Evolutionary conservation across 2,888 invertebrate species (phyloP).

Genomic region (Metallyticus violacea): DNA sequence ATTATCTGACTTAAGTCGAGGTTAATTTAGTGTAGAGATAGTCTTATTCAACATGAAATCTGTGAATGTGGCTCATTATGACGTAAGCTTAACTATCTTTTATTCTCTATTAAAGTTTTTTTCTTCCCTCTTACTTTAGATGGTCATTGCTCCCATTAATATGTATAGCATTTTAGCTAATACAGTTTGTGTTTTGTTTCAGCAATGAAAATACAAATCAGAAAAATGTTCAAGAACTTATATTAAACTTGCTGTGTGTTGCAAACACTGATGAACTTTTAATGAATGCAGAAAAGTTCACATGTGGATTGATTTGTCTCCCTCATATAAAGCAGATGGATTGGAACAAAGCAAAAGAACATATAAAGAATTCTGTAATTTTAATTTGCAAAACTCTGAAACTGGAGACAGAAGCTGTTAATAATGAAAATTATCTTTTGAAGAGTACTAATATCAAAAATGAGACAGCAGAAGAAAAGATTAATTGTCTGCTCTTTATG

Average conservation of each 20-base stretch:
- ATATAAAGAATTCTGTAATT: slow-evolving; percentile 46
- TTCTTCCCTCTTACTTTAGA: too few relatives aligned
- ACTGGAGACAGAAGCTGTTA: slow-evolving; percentile 19
- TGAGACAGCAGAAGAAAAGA: not conserved
- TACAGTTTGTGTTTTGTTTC: not conserved
- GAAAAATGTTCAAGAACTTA: not conserved
- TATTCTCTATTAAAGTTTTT: too few relatives aligned
- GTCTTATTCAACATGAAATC: too few relatives aligned
- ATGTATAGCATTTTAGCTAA: not conserved
- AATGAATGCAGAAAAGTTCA: slow-evolving; percentile 47
- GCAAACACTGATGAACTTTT: slow-evolving; percentile 46
- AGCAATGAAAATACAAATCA: not conserved
- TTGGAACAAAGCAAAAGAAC: slow-evolving; percentile 44
- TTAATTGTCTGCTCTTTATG: slow-evolving; percentile 47
- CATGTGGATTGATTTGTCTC: slow-evolving; percentile 54
- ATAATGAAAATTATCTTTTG: not conserved
- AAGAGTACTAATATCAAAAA: not conserved
- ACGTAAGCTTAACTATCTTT: too few relatives aligned
- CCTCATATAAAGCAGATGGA: slow-evolving; percentile 53
- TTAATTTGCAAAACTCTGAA: slow-evolving; percentile 33
- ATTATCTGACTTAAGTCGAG: too few relatives aligned
- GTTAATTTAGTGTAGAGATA: too few relatives aligned
- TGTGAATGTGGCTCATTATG: too few relatives aligned
- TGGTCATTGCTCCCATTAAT: too few relatives aligned
- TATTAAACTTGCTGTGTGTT: slow-evolving; percentile 33